Percentiles rank a stretch among this genome's conserved stretches.
These are phyloP conservation scores for Rhineura floridana DNA, from an alignment of 2,113 vertebrate species.

Conservation along the genomic window DNA sequence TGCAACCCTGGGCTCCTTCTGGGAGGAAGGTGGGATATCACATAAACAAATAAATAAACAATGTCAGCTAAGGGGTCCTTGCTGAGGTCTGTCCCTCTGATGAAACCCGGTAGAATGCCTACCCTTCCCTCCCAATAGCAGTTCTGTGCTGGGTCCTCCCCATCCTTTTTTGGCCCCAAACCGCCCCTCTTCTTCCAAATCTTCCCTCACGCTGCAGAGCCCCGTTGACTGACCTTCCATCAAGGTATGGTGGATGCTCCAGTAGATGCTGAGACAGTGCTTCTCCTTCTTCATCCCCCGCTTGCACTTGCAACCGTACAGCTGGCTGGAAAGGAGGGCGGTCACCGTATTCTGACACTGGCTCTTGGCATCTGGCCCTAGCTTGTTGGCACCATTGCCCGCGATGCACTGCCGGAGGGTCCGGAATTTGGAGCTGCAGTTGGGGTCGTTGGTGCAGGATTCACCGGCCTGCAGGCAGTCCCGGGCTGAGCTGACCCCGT, in stretches of 20 bases:
- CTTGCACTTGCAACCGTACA: slow-evolving; percentile 91
- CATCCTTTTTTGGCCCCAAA: fast-evolving
- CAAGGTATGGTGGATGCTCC: slow-evolving; percentile 91
- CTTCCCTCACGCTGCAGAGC: fast-evolving
- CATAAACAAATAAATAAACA: too few relatives aligned
- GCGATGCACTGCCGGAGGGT: slow-evolving; percentile 92
- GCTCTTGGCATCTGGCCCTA: slow-evolving; percentile 86
- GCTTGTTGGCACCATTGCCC: slow-evolving; percentile 87
- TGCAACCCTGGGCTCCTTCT: too few relatives aligned
- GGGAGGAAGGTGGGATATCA: too few relatives aligned
- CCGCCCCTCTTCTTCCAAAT: fast-evolving
- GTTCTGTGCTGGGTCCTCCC: not conserved
- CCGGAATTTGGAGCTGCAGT: slow-evolving; percentile 90
- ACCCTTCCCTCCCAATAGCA: not conserved
- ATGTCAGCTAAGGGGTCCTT: too few relatives aligned
- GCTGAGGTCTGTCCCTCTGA: too few relatives aligned
- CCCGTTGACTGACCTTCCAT: slow-evolving; percentile 79
- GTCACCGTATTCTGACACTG: slow-evolving; percentile 88
- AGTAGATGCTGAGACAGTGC: slow-evolving; percentile 93
- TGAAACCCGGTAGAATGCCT: not conserved
- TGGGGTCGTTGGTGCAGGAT: slow-evolving; percentile 85
- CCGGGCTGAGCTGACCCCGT: slow-evolving; percentile 64
- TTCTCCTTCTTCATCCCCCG: slow-evolving; percentile 94
- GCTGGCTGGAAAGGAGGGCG: slow-evolving; percentile 87
- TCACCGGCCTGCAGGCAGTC: slow-evolving; percentile 91